A percentile compares a stretch with the other conserved stretches of the same genome.
Evolutionary conservation across 2,888 invertebrate species (phyloP).

Genomic region (Electrophaes corylata): DNA sequence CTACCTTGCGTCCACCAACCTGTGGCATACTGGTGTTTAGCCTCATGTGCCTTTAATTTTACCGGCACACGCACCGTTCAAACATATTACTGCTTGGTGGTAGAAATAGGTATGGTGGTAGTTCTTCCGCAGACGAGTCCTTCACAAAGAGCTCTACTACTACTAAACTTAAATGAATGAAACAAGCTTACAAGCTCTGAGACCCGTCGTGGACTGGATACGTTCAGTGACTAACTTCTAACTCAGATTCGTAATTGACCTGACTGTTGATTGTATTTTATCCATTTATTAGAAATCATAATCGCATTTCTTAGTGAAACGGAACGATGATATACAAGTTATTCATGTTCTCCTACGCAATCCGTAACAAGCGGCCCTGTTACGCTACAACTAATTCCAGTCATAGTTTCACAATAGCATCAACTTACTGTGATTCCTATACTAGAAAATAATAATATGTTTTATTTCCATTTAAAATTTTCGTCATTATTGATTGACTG

Average conservation of each 20-base stretch:
- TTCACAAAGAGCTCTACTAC: too few species aligned
- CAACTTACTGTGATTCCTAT: background rate
- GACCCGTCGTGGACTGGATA: background rate
- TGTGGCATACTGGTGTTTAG: too few species aligned
- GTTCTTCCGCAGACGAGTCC: too few species aligned
- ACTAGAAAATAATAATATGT: too few species aligned
- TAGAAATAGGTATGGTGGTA: too few species aligned
- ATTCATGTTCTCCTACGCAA: conserved; percentile 35
- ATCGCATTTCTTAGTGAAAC: conserved; percentile 3
- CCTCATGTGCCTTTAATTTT: too few species aligned
- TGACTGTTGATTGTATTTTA: background rate
- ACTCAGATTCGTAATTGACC: background rate
- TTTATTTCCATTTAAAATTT: too few species aligned
- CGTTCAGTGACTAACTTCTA: background rate
- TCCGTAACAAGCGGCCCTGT: conserved; percentile 15
- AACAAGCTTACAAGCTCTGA: background rate
- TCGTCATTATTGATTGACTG: too few species aligned
- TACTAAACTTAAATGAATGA: too few species aligned
- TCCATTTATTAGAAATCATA: background rate
- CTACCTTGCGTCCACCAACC: too few species aligned
- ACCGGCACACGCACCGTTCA: too few species aligned
- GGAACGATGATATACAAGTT: conserved; percentile 35
- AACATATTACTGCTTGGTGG: too few species aligned
- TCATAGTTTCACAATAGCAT: conserved; percentile 13
- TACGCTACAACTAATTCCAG: conserved; percentile 22